Evolutionary conservation across 1,140 invertebrate species (phyloP), one percentile per base, ranked within the genome.

Genomic region (Subanguina moxae): DNA sequence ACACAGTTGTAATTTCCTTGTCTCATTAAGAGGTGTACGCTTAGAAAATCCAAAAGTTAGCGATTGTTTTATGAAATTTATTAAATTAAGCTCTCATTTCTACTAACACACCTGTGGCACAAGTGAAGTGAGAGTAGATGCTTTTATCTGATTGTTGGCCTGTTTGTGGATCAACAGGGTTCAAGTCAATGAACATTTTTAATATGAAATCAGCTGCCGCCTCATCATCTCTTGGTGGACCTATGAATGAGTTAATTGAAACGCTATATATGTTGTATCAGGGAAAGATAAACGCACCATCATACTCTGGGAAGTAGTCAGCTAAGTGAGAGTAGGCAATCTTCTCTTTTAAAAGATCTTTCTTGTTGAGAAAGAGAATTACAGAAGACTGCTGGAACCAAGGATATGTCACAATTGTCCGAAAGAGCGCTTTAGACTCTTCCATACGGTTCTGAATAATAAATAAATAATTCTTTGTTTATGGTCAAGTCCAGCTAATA

Each of bases 81-180:
- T n/a, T n/a, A n/a, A n/a, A n/a, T n/a, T n/a, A n/a, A n/a, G n/a
- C n/a, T n/a, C n/a, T n/a, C n/a, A n/a, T n/a, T n/a, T n/a, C n/a
- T n/a, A n/a, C n/a, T n/a, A n/a, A n/a, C n/a, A n/a, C 89, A 97
- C 94, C 95, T 90, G 95, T 99, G 86, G 95, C 96, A 89, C 95
- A 98, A 80, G 96, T 98, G 88, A 99, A 99, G 88, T 99, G 96
- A 84, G 95, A 98, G 89, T 99, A 98, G 86, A 99, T 98, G 81
- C 97, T 98, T 88, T 98, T 99, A 88, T 98, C 95, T 83, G 90
- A 92, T 21, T 30, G n/a, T 19, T 30, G 19, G 38, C 38, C 58
- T 38, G 32, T 38, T 32, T 32, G 27, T 30, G 58, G 58, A 30
- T 61, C 58, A 87, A 98, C 95, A 73, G 96, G 95, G 88, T 98